These are phyloP conservation scores for Neopipo cinnamomea DNA, from an alignment of 2,113 vertebrate species.

Conservation along the genomic window DNA sequence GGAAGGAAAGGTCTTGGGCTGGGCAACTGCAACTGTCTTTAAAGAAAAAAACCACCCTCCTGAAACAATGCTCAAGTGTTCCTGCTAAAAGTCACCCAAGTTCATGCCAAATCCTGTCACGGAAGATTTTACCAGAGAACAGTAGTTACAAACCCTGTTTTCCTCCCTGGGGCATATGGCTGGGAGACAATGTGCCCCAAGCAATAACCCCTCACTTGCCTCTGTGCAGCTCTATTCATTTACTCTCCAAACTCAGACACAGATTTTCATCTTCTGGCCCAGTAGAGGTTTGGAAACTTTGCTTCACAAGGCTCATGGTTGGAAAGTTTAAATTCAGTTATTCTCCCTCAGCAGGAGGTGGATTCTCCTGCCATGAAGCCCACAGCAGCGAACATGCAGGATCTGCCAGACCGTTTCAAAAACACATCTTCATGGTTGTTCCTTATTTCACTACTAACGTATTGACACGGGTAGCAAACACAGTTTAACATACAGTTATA, in stretches of 20 bases:
- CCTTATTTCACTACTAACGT: neutral
- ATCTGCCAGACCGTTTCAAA: constrained; percentile 33
- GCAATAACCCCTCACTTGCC: neutral
- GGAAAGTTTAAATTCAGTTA: constrained; percentile 70
- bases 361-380: constrained; percentile 36
- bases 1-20: accelerated
- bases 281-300: constrained; percentile 49
- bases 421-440: constrained; percentile 19
- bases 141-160: neutral
- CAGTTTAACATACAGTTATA: constrained; percentile 25
- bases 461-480: neutral
- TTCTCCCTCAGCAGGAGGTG: constrained; percentile 53
- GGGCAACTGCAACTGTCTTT: neutral
- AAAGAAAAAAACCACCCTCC: neutral
- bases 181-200: neutral
- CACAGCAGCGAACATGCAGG: neutral
- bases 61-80: neutral
- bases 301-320: constrained; percentile 38
- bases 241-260: constrained; percentile 22
- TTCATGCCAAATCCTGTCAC: neutral
- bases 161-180: neutral
- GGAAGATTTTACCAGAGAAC: neutral
- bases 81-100: neutral
- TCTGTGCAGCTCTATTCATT: constrained; percentile 8
- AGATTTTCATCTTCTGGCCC: constrained; percentile 45